Evolutionary conservation across 92 coral and sea anemone genomes (phyloP).

Genomic region (Phenganax stokvisi): DNA sequence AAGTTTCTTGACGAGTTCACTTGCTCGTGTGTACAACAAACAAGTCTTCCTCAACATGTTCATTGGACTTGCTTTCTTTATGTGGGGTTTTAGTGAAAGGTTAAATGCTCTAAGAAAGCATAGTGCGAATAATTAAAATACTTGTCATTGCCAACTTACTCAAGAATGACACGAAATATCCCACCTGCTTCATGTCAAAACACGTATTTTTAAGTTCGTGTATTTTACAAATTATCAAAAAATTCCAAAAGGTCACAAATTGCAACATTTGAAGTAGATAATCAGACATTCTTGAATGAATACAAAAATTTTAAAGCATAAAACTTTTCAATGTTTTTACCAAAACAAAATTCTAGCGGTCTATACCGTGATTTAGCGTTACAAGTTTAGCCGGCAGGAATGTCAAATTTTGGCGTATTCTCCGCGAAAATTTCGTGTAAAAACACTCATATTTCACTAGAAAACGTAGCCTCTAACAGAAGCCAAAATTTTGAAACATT

Average conservation of each 20-base stretch:
- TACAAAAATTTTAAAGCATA: too few species aligned
- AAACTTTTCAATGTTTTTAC: too few species aligned
- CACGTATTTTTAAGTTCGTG: too few species aligned
- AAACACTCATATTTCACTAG: background rate
- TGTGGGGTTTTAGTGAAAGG: too few species aligned
- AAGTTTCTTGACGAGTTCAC: too few species aligned
- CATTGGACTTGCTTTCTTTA: too few species aligned
- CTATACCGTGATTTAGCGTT: background rate
- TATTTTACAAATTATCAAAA: background rate
- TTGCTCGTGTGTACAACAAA: too few species aligned
- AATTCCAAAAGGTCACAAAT: background rate
- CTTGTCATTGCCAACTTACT: background rate
- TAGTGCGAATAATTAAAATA: background rate
- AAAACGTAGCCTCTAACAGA: background rate
- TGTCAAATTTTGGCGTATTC: background rate
- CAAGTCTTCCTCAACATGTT: too few species aligned
- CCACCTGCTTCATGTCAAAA: too few species aligned
- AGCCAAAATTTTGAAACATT: background rate
- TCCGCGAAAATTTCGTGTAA: background rate
- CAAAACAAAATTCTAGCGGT: too few species aligned
- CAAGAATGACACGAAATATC: background rate
- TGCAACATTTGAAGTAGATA: background rate
- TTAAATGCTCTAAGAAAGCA: background rate
- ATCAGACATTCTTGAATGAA: background rate
- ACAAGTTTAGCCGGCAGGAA: background rate